Conservation (phyloP, 2,113 vertebrate genomes). For the Sylvicapra grimmia region DNA sequence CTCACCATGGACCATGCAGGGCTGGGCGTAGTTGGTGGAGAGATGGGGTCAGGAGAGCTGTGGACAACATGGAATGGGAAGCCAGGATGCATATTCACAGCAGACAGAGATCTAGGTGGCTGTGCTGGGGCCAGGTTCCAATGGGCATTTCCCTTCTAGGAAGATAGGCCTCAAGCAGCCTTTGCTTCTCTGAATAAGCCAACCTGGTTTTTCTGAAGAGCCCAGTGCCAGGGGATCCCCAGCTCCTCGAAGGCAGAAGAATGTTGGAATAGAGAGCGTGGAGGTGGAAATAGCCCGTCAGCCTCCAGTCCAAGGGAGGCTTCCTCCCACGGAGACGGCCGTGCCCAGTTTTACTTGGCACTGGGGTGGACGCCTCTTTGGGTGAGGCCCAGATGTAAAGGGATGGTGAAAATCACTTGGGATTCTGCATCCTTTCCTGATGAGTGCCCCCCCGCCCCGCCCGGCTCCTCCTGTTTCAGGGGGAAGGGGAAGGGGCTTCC, state of each 20-base stretch:
- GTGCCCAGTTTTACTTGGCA: conserved; percentile 57
- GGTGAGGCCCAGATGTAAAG: conserved; percentile 1
- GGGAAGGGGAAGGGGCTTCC: not conserved
- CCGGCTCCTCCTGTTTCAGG: not conserved
- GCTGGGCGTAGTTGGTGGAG: not conserved
- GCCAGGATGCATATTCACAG: not conserved
- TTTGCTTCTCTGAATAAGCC: not conserved
- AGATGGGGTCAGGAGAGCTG: not conserved
- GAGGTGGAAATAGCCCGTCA: conserved; percentile 59
- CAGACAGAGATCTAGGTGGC: not conserved
- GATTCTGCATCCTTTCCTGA: not conserved
- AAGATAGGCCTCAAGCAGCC: not conserved
- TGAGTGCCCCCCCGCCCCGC: not conserved
- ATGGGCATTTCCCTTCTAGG: not conserved
- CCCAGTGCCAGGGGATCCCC: conserved; percentile 24
- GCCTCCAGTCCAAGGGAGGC: conserved; percentile 45
- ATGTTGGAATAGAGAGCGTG: conserved; percentile 33
- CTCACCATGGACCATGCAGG: not conserved
- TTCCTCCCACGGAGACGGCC: conserved; percentile 38
- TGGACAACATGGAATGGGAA: not conserved
- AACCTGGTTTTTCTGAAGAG: not conserved
- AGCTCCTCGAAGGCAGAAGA: conserved; percentile 17
- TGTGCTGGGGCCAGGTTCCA: not conserved
- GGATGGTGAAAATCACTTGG: not conserved
- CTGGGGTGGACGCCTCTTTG: conserved; percentile 20